Evolutionary conservation across 2,113 vertebrate species (phyloP).

Genomic region (Trochalopteron elliotii): DNA sequence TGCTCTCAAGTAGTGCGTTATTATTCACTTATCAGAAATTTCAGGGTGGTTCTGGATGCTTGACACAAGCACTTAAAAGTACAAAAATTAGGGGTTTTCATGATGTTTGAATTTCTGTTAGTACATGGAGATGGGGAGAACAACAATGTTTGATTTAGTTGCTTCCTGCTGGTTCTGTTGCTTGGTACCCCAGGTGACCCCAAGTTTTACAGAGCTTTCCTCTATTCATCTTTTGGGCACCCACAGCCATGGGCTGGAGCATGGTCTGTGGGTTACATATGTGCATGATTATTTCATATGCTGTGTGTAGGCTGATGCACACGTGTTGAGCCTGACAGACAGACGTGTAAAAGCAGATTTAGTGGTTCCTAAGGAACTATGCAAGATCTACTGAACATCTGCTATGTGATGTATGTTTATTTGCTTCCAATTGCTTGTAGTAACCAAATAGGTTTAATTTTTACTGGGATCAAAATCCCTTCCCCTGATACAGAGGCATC

Average conservation of each 20-base stretch:
- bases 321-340: background rate
- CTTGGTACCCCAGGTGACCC: background rate
- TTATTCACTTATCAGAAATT: background rate
- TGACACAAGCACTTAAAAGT: background rate
- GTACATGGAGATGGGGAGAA: background rate
- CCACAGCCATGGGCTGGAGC: background rate
- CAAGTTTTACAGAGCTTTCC: background rate
- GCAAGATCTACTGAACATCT: background rate
- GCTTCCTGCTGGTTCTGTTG: background rate
- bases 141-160: background rate
- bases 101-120: background rate
- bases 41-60: background rate
- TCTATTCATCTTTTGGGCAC: background rate
- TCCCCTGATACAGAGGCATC: background rate
- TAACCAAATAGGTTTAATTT: background rate
- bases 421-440: background rate
- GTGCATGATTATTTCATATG: background rate
- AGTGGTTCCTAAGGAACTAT: background rate
- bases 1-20: background rate
- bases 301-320: background rate
- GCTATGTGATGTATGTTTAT: background rate
- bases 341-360: constrained; percentile 4
- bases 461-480: background rate
- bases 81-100: background rate
- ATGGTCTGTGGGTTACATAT: accelerated